A percentile compares a stretch with the other conserved stretches of the same genome.
Evolutionary conservation across 2,888 invertebrate genomes (phyloP).

Genomic region (Drosophila diplacantha): DNA sequence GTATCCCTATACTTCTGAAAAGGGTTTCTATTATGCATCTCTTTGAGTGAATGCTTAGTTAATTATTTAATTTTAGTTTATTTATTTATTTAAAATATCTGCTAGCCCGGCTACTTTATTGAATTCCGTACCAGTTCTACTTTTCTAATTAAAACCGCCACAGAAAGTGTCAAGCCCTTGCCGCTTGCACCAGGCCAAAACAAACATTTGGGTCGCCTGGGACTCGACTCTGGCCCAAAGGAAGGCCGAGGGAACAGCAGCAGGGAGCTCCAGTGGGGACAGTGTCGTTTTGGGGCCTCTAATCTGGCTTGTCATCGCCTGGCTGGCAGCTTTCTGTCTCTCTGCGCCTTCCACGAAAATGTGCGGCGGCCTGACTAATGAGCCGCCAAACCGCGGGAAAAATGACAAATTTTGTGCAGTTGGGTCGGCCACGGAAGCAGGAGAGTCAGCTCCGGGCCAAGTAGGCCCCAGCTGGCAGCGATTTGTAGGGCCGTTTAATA

Average conservation of each 20-base stretch:
- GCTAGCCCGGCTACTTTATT: neutral
- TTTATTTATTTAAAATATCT: neutral
- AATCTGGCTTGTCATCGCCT: conserved; percentile 68
- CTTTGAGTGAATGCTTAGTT: neutral
- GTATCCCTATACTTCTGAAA: neutral
- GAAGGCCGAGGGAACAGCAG: conserved; percentile 6
- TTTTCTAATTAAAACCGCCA: conserved; percentile 70
- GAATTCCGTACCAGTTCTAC: conserved; percentile 8
- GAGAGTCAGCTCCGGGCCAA: conserved; percentile 1
- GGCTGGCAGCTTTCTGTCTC: conserved; percentile 72
- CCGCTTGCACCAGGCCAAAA: conserved; percentile 14
- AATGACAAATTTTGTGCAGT: conserved; percentile 67
- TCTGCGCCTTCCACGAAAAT: conserved; percentile 70
- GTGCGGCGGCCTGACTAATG: conserved; percentile 68
- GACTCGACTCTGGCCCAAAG: conserved; percentile 19
- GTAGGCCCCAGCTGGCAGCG: conserved; percentile 39
- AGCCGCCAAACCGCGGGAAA: conserved; percentile 73
- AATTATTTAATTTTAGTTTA: neutral
- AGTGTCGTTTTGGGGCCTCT: conserved; percentile 50
- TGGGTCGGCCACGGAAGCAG: conserved; percentile 35
- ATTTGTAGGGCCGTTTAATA: conserved; percentile 70
- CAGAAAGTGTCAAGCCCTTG: conserved; percentile 69
- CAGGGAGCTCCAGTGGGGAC: conserved; percentile 18
- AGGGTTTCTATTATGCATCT: neutral
- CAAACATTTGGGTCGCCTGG: conserved; percentile 52